These are phyloP conservation scores for Mystacides longicornis DNA, from an alignment of 2,888 invertebrate species.

Conservation along the genomic window DNA sequence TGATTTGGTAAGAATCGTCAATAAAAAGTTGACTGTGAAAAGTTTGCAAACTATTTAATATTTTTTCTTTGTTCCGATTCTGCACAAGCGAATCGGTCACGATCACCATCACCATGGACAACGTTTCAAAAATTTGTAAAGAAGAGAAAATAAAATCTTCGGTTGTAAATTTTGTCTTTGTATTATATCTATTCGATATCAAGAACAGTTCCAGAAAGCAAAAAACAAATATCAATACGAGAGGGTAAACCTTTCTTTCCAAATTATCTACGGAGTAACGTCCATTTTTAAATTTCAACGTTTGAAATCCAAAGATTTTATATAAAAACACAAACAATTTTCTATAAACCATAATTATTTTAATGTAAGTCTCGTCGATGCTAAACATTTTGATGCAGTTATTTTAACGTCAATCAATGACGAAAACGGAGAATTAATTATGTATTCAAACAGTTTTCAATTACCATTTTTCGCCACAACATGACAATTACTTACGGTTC, in stretches of 20 bases:
- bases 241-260: background rate
- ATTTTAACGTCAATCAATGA: no score
- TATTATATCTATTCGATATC: background rate
- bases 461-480: no score
- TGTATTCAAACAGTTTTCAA: no score
- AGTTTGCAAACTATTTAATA: background rate
- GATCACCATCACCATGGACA: background rate
- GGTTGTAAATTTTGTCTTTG: background rate
- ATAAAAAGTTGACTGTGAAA: background rate
- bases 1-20: background rate
- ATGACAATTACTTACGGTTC: no score
- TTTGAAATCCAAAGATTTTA: constrained; percentile 2
- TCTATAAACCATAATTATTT: no score
- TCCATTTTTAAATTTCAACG: background rate
- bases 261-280: background rate
- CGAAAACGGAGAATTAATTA: no score
- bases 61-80: background rate
- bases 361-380: no score
- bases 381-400: background rate
- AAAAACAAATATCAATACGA: background rate
- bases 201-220: background rate
- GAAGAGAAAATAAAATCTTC: background rate
- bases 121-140: background rate
- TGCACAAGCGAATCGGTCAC: background rate
- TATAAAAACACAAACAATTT: background rate